These are phyloP conservation scores for Sturnira hondurensis DNA, from an alignment of 2,113 vertebrate species.

Conservation along the genomic window DNA sequence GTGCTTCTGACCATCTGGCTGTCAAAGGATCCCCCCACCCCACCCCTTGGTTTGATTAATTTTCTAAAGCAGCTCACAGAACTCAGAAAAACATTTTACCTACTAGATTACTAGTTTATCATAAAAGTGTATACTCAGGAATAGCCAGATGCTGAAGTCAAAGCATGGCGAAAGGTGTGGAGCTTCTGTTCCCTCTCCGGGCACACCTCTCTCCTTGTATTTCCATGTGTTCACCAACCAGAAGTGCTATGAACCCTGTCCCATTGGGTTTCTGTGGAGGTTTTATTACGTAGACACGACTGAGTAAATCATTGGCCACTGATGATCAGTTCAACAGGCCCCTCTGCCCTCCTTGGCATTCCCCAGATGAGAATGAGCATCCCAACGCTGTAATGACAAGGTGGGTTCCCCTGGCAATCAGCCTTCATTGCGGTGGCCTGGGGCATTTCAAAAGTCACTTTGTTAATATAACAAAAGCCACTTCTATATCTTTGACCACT, in stretches of 20 bases:
- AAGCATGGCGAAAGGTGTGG: not conserved
- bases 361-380: not conserved
- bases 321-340: not conserved
- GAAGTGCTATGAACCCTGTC: not conserved
- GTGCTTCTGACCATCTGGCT: not conserved
- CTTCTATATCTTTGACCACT: not conserved
- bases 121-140: not conserved
- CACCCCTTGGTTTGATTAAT: not conserved
- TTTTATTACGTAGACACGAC: not conserved
- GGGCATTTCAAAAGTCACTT: not conserved
- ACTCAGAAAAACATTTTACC: not conserved
- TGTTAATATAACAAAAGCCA: not conserved
- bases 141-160: not conserved
- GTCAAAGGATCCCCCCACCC: not conserved
- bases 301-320: not conserved
- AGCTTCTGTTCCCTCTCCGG: not conserved
- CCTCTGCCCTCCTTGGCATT: not conserved
- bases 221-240: not conserved
- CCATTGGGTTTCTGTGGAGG: not conserved
- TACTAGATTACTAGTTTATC: not conserved
- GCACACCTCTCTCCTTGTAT: not conserved
- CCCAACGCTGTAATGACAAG: not conserved
- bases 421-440: not conserved
- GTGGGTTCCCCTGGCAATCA: not conserved
- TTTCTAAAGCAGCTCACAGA: not conserved